phyloP scores from a whole-genome alignment of 1,140 invertebrate species.

The Phymorhynchus buccinoides region DNA sequence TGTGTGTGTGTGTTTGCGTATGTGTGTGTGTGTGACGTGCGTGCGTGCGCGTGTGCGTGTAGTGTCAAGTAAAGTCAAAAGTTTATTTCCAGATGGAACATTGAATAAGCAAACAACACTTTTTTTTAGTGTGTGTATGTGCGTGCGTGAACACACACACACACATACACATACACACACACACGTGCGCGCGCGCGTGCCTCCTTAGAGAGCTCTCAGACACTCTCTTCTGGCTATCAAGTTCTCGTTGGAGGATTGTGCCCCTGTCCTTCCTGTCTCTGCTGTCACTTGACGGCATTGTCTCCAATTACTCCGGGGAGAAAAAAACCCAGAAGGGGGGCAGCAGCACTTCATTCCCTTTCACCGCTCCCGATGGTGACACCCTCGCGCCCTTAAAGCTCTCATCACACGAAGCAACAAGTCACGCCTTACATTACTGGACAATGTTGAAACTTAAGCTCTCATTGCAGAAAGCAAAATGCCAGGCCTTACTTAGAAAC shows the following conservation, averaged over 20 bases:
- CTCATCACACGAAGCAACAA: not conserved
- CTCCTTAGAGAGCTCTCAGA: not conserved
- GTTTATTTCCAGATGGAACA: no score
- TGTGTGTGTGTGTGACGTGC: no score
- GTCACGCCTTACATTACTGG: not conserved
- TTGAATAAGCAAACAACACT: no score
- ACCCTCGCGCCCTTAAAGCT: not conserved
- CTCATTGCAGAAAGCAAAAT: no score
- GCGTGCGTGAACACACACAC: no score
- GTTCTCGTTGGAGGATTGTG: not conserved
- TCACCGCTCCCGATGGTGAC: not conserved
- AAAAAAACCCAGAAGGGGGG: not conserved
- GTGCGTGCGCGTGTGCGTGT: no score
- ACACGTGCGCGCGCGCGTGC: not conserved
- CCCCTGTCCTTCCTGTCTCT: not conserved
- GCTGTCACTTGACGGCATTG: not conserved
- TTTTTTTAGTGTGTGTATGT: no score
- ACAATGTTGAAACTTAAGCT: no score
- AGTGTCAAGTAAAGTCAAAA: no score
- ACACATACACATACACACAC: constrained; percentile 1
- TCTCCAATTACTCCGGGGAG: not conserved
- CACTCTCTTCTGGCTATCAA: not conserved
- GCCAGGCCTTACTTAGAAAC: no score
- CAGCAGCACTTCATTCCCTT: not conserved
- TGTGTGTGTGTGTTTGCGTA: no score